Percentiles rank a stretch among this genome's conserved stretches.
phyloP scores from a whole-genome alignment of 2,113 vertebrate genomes.

The Aix galericulata region DNA sequence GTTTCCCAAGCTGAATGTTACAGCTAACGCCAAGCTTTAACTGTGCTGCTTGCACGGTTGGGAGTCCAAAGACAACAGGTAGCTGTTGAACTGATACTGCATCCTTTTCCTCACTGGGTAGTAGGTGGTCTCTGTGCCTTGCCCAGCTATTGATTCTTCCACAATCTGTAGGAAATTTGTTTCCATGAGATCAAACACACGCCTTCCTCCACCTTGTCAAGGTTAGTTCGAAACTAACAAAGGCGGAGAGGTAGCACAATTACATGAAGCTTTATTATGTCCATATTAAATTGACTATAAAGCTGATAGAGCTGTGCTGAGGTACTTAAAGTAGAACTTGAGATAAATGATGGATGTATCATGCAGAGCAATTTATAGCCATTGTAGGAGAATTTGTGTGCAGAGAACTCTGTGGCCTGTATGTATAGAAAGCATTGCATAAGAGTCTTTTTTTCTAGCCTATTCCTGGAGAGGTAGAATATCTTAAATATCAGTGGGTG shows the following conservation, averaged over 20 bases:
- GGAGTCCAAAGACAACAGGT: neutral
- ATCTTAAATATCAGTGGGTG: neutral
- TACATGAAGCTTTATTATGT: neutral
- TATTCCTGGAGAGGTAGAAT: neutral
- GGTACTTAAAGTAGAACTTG: neutral
- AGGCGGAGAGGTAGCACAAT: neutral
- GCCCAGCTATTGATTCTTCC: neutral
- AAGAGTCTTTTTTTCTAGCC: neutral
- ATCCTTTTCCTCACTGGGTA: neutral
- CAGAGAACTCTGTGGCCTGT: neutral
- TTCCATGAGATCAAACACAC: neutral
- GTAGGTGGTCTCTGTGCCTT: neutral
- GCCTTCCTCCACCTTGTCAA: neutral
- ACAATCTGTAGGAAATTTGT: neutral
- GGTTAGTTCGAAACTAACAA: neutral
- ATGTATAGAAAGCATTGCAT: neutral
- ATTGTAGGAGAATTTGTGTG: neutral
- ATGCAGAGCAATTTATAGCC: neutral
- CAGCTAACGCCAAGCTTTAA: neutral
- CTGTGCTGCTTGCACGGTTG: neutral
- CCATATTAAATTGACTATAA: neutral
- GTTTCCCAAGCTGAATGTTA: neutral
- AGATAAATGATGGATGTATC: neutral
- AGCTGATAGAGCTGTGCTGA: neutral
- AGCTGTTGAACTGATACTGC: neutral